Evolutionary conservation across 2,888 invertebrate species (phyloP).

Genomic region (Trissolcus brochymenae): DNA sequence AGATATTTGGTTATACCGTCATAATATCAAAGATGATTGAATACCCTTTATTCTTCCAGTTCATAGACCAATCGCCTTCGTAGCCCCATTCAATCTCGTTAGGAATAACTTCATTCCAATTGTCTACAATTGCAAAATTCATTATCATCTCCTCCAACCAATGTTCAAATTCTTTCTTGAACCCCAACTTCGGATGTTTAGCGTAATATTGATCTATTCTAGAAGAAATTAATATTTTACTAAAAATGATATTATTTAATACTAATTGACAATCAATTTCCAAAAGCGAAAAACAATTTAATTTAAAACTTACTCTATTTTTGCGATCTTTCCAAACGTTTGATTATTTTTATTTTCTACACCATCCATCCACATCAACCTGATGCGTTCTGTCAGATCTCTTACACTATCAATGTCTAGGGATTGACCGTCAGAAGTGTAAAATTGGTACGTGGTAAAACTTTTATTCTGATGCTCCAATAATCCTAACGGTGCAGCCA

Average conservation of each 20-base stretch:
- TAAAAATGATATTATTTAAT: too few species aligned
- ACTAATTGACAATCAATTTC: too few species aligned
- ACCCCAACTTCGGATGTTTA: conserved; percentile 52
- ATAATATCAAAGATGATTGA: conserved; percentile 67
- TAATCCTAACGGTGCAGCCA: conserved; percentile 63
- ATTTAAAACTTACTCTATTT: conserved; percentile 21
- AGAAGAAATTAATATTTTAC: background rate
- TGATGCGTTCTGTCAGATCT: conserved; percentile 9
- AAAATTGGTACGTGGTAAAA: conserved; percentile 17
- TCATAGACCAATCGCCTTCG: conserved; percentile 60
- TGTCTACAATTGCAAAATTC: conserved; percentile 19
- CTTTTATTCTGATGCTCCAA: conserved; percentile 15
- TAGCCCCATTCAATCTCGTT: conserved; percentile 16
- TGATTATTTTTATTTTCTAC: conserved; percentile 13
- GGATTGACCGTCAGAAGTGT: conserved; percentile 16
- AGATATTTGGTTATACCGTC: conserved; percentile 61
- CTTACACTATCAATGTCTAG: conserved; percentile 6
- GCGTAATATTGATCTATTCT: conserved; percentile 56
- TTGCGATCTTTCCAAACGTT: conserved; percentile 16
- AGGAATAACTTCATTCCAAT: conserved; percentile 49
- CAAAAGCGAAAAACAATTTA: background rate
- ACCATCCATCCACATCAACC: background rate
- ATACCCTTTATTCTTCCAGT: conserved; percentile 68
- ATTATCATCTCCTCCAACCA: background rate
- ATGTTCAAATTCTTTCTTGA: conserved; percentile 48